These are phyloP conservation scores for Pachydiplax longipennis DNA, from an alignment of 2,888 invertebrate genomes.

Conservation along the genomic window DNA sequence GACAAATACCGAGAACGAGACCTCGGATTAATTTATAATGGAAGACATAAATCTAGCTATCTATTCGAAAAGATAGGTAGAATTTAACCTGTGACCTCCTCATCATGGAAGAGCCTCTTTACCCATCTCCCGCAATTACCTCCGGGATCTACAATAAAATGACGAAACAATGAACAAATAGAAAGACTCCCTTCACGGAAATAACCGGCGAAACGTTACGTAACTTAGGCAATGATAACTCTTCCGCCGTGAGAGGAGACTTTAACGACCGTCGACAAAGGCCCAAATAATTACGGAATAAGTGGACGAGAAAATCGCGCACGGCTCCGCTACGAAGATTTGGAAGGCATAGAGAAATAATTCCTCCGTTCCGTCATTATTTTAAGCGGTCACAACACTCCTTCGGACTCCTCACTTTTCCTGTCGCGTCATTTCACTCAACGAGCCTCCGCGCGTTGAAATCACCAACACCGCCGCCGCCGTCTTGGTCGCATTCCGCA, in stretches of 20 bases:
- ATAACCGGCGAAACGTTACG: background rate
- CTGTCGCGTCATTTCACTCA: slow-evolving; percentile 11
- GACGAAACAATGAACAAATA: background rate
- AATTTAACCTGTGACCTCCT: background rate
- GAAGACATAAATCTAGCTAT: background rate
- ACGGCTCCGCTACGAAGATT: background rate
- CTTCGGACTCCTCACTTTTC: background rate
- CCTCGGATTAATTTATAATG: background rate
- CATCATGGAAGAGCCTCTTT: background rate
- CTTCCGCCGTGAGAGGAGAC: background rate
- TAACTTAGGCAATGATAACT: background rate
- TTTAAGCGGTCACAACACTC: slow-evolving; percentile 15
- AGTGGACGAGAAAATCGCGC: background rate
- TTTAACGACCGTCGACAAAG: background rate
- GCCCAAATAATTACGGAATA: background rate
- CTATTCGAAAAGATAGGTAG: too few species aligned
- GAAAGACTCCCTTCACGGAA: background rate
- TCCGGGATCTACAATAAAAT: background rate
- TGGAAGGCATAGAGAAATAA: background rate
- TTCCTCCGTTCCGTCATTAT: background rate
- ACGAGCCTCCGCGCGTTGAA: background rate
- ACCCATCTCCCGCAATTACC: background rate
- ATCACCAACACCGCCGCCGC: background rate
- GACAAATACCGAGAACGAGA: background rate
- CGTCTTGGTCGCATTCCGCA: background rate